These are phyloP conservation scores for Turnix velox DNA, from an alignment of 2,113 vertebrate genomes.

Conservation along the genomic window DNA sequence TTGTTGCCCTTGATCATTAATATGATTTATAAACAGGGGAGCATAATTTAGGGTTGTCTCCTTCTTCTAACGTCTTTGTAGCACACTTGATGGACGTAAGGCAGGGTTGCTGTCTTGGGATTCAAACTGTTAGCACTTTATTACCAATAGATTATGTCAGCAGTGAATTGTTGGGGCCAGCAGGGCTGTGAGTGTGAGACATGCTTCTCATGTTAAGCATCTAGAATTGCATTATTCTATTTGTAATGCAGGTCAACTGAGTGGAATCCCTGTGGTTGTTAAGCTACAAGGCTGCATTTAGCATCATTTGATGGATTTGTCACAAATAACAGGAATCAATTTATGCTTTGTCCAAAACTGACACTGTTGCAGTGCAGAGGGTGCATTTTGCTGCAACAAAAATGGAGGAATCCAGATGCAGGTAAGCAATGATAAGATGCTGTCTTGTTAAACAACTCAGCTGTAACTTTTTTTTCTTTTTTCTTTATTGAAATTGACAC, in stretches of 20 bases:
- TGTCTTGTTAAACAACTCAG: not conserved
- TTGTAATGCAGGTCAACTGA: not conserved
- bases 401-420: not conserved
- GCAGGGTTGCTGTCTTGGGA: not conserved
- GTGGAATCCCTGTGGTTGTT: not conserved
- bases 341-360: not conserved
- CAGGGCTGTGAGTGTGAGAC: not conserved
- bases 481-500: not conserved
- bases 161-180: not conserved
- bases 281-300: not conserved
- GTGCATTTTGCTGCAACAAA: not conserved
- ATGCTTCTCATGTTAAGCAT: not conserved
- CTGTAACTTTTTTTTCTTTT: not conserved
- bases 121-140: rapidly evolving
- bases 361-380: not conserved
- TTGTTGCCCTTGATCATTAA: not conserved
- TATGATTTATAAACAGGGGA: not conserved
- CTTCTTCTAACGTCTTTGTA: not conserved
- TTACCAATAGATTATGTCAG: not conserved
- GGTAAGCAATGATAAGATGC: not conserved
- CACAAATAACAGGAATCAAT: not conserved
- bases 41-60: not conserved
- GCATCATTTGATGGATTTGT: not conserved
- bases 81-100: not conserved
- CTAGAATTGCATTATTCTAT: not conserved